Evolutionary conservation across 2,888 invertebrate genomes (phyloP).

Genomic region (Melipona bicolor): DNA sequence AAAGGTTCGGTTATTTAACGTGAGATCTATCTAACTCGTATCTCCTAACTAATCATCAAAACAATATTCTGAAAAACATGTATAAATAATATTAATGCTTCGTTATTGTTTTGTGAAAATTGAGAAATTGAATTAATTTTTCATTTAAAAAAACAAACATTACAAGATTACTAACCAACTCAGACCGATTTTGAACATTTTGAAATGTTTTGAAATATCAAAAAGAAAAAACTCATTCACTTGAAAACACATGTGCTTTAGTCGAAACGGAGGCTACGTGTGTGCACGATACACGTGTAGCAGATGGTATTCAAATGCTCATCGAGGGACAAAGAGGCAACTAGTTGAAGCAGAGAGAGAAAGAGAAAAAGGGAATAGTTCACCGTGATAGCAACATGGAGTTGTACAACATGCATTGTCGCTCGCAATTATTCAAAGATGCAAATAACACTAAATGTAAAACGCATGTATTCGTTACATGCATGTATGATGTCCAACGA

Average conservation of each 20-base stretch:
- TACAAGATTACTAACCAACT: background rate
- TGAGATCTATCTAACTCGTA: too few relatives aligned
- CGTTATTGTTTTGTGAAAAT: background rate
- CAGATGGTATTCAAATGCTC: slow-evolving; percentile 14
- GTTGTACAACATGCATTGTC: background rate
- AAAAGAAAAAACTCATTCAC: background rate
- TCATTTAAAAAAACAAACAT: background rate
- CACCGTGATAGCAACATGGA: background rate
- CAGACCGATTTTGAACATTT: too few relatives aligned
- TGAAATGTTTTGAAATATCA: background rate
- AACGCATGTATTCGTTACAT: background rate
- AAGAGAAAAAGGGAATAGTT: slow-evolving; percentile 11
- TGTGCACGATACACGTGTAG: slow-evolving; percentile 6
- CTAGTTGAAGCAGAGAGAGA: background rate
- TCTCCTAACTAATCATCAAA: too few relatives aligned
- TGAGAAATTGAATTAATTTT: background rate
- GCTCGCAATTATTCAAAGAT: slow-evolving; percentile 10
- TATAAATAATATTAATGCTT: too few relatives aligned
- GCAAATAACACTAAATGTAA: background rate
- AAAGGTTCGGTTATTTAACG: background rate
- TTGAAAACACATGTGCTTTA: background rate
- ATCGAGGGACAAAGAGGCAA: slow-evolving; percentile 5
- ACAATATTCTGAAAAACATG: too few relatives aligned
- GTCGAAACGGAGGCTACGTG: slow-evolving; percentile 12
- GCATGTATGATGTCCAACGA: background rate